Conservation (phyloP, 2,113 vertebrate species). For the Zootoca vivipara region DNA sequence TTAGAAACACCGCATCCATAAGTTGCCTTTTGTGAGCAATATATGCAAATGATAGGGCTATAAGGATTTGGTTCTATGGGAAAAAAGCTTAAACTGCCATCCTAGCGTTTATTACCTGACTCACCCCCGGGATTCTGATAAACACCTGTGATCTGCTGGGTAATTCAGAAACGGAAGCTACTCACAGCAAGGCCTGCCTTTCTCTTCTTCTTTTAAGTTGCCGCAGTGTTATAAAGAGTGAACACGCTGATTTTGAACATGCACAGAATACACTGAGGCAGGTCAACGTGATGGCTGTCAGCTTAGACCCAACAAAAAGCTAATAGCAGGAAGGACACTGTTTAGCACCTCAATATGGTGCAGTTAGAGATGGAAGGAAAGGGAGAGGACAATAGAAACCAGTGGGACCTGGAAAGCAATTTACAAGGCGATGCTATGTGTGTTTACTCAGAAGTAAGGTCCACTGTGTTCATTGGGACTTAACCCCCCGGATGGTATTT, state of each 20-base stretch:
- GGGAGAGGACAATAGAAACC: conserved; percentile 53
- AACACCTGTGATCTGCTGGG: conserved; percentile 78
- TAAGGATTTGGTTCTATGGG: conserved; percentile 67
- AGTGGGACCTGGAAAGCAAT: conserved; percentile 41
- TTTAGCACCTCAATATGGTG: conserved; percentile 49
- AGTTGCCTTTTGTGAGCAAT: conserved; percentile 74
- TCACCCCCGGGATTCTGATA: conserved; percentile 70
- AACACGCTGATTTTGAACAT: conserved; percentile 52
- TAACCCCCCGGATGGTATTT: neutral
- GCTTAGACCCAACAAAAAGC: conserved; percentile 56
- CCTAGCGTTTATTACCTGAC: conserved; percentile 71
- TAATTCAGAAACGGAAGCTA: conserved; percentile 72
- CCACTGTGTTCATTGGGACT: neutral
- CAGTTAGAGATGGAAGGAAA: conserved; percentile 37
- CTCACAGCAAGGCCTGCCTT: conserved; percentile 56
- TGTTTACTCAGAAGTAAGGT: neutral
- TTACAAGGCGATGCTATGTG: neutral
- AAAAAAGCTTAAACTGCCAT: conserved; percentile 72
- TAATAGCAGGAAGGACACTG: conserved; percentile 45
- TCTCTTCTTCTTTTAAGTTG: conserved; percentile 58
- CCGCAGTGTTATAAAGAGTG: conserved; percentile 57
- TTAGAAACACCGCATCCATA: conserved; percentile 71
- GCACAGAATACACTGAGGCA: conserved; percentile 54
- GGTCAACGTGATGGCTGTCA: conserved; percentile 48
- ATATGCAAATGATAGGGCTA: conserved; percentile 70